phyloP scores from a whole-genome alignment of 2,888 invertebrate genomes.

The Melanostoma scalare region DNA sequence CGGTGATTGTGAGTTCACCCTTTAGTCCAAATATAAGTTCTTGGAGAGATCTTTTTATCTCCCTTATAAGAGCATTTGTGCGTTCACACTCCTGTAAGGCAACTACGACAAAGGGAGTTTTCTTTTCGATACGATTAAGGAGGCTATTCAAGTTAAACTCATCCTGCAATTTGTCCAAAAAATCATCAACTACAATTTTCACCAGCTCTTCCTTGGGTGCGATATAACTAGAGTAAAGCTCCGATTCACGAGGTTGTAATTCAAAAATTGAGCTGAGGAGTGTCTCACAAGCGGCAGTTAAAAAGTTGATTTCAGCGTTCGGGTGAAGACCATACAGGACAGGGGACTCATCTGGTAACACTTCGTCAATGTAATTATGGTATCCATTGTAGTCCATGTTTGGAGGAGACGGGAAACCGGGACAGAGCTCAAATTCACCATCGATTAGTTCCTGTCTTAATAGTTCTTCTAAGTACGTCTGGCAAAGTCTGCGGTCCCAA shows the following conservation, averaged over 20 bases:
- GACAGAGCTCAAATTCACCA: slow-evolving; percentile 92
- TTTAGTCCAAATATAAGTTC: slow-evolving; percentile 95
- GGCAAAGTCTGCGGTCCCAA: slow-evolving; percentile 95
- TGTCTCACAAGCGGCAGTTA: slow-evolving; percentile 92
- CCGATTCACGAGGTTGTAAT: slow-evolving; percentile 93
- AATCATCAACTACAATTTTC: slow-evolving; percentile 91
- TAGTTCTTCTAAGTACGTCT: slow-evolving; percentile 92
- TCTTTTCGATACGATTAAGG: slow-evolving; percentile 92
- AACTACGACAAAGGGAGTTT: slow-evolving; percentile 95
- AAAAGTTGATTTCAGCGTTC: slow-evolving; percentile 97
- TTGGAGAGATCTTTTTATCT: slow-evolving; percentile 91
- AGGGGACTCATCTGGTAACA: slow-evolving; percentile 94
- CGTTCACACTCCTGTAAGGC: slow-evolving; percentile 96
- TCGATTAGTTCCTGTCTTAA: slow-evolving; percentile 94
- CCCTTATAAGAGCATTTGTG: slow-evolving; percentile 94
- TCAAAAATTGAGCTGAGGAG: slow-evolving; percentile 93
- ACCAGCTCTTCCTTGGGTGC: slow-evolving; percentile 91
- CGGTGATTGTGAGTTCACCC: slow-evolving; percentile 96
- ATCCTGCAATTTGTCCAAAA: slow-evolving; percentile 94
- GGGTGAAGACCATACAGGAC: slow-evolving; percentile 96
- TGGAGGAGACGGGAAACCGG: slow-evolving; percentile 93
- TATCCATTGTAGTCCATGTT: slow-evolving; percentile 94
- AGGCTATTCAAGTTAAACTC: slow-evolving; percentile 94
- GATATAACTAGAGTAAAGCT: slow-evolving; percentile 82
- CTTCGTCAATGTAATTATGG: slow-evolving; percentile 93